Base-by-base conservation (phyloP, 2,888 invertebrate genomes). In the Autographa pulchrina region DNA sequence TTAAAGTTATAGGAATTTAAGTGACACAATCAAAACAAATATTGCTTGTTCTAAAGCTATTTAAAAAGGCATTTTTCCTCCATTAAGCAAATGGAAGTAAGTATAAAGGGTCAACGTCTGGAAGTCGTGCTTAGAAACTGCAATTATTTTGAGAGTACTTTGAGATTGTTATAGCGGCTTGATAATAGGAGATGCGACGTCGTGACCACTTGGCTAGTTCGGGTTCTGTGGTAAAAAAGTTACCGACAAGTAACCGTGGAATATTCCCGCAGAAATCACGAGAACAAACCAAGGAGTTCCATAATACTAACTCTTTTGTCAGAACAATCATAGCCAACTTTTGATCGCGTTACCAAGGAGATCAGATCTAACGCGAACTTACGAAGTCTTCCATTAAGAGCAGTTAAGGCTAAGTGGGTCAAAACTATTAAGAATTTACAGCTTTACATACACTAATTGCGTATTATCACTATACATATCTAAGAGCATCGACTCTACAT, bases 101-200 rank as follows among this genome's bases (percentile, higher is more conserved):
- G 85, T 87, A 84, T 88, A 86, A 91, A 91, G 91, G 93, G 91
- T 94, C 92, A 92, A 90, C 90, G 93, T 75, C 93, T 91, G 90
- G 77, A 74, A 92, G 90, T 94, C 94, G 94, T 94, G 94, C 92
- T 92, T 92, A 91, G 92, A 89, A 92, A 94, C 93, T 89, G 90
- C 92, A 92, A 94, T 95, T 94, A 95, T 93, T 92, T 89, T 90
- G 88, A 92, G 91, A 92, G 91, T 91, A 91, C 88, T 86, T 91
- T 87, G 86, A 92, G 92, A 92, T 93, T 92, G 92, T 92, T 93
- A 90, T 88, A 91, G 92, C 92, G 92, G 91, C 91, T 91, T 90
- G 87, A 92, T 93, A 93, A 93, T 94, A 92, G 91, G 87, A 92
- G 92, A 91, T 90, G 90, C 84, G 88, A 88, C 88, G 87, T 90